Evolutionary conservation across 2,888 invertebrate species (phyloP), one percentile per base, ranked within the genome.

Genomic region (Eupithecia tripunctaria): DNA sequence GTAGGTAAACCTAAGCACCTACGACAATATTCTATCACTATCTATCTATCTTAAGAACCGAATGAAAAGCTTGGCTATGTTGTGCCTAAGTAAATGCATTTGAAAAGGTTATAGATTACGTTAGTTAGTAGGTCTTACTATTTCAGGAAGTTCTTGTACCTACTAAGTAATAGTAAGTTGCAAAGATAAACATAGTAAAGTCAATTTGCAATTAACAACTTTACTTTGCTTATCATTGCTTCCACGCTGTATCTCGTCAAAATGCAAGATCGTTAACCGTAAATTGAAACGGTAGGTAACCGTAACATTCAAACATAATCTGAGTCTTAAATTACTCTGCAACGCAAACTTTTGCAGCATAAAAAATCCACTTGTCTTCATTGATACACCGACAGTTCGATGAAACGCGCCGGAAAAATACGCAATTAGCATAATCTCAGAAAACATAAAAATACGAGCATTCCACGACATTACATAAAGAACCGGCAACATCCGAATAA

Each of bases 401-500:
- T 74, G 74, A 74, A 72, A 72, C 67, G 41, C 66, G 56, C 56
- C 74, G 68, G 73, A 73, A 78, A 74, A 78, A 76, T 76, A 70
- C 43, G 72, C 73, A 78, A 78, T 79, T 75, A 76, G 71, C 73
- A 78, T 78, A 77, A 73, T 36, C 74, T 76, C 74, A 43, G 66
- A 71, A 72, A 67, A 68, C 69, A 69, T 71, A 63, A 69, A 71
- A 71, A 71, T 71, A 72, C 71, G 32, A 67, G 71, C 74, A 77
- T 76, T 75, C 76, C 73, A 75, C 68, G 71, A 68, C 74, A 76
- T 74, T 38, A 76, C 68, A 77, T 76, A 77, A 73, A 78, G 59
- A 78, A 72, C 71, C 51, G 66, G 29, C 27, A 38, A 72, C 64
- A 71, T 73, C 72, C 68, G 73, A 77, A 79, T 79, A 79, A 77